Evolutionary conservation across 1,140 invertebrate species (phyloP), one percentile per base, ranked within the genome.

Genomic region (Campoletis sonorensis): DNA sequence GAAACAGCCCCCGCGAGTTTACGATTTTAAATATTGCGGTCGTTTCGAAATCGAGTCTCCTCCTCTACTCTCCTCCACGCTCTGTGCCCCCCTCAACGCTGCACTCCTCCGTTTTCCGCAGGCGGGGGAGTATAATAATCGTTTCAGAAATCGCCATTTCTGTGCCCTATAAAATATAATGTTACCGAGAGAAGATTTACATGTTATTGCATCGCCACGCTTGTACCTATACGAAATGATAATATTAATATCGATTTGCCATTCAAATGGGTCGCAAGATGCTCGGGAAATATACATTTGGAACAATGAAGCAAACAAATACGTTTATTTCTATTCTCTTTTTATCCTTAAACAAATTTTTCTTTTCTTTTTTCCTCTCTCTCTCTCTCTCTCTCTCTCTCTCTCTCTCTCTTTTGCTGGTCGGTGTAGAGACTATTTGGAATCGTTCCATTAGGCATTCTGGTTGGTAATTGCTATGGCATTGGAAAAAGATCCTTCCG

Each of bases 101-200:
- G 40, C n/a, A n/a, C 8, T 45, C 8, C 40, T 45, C 40, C 40
- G 40, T 45, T 13, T 45, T 1, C 40, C 8, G 11, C n/a, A n/a
- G 40, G 11, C 40, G 8, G 40, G 40, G 61, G 23, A 77, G 79
- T 85, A 80, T 85, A 76, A 88, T 88, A 87, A 88, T 90, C 88
- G 87, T 89, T 89, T 86, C 85, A 85, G 88, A 86, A 90, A 90
- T 89, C 85, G 87, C 87, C 88, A 90, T 90, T 85, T 86, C 84
- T 81, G 79, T 86, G 86, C 87, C 86, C 84, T 88, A 86, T 88
- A 90, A 89, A 89, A 87, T 87, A 86, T 86, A 88, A 86, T 84
- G 79, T 83, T 72, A 68, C 78, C 37, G 78, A 76, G 21, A 23
- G 81, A 86, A 85, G 82, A 85, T 84, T 82, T 79, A 79, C 81